phyloP scores from a whole-genome alignment of 1,140 invertebrate species.

The Procambarus clarkii region DNA sequence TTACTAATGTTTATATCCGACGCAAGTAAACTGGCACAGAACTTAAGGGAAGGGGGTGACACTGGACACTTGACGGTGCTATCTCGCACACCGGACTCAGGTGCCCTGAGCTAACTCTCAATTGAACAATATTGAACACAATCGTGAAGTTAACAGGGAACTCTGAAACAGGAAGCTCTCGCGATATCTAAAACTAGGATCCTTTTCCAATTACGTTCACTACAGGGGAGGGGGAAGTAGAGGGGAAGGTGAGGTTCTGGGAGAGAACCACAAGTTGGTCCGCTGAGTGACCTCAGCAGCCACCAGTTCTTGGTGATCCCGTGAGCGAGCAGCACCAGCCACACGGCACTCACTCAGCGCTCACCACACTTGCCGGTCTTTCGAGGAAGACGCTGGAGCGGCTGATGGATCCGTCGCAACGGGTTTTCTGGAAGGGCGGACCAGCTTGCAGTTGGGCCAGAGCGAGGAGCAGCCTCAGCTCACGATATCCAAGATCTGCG shows the following conservation, averaged over 20 bases:
- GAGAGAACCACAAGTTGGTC: slow-evolving; percentile 16
- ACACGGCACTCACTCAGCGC: slow-evolving; percentile 4
- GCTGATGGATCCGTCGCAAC: slow-evolving; percentile 15
- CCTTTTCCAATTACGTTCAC: slow-evolving; percentile 40
- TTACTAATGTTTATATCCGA: slow-evolving; percentile 15
- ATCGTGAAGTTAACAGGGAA: slow-evolving; percentile 42
- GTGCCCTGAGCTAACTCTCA: slow-evolving; percentile 18
- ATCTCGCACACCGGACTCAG: slow-evolving; percentile 22
- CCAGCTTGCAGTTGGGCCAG: slow-evolving; percentile 30
- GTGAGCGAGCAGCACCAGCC: slow-evolving; percentile 23
- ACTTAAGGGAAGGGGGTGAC: slow-evolving; percentile 20
- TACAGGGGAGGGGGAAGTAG: slow-evolving; percentile 16
- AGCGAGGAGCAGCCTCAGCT: slow-evolving; percentile 43
- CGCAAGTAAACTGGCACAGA: background rate
- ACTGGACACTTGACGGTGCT: slow-evolving; percentile 32
- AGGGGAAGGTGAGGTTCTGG: slow-evolving; percentile 24
- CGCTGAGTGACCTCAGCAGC: background rate
- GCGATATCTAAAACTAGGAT: slow-evolving; percentile 17
- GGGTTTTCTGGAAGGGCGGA: slow-evolving; percentile 12
- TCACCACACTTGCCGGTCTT: slow-evolving; percentile 20
- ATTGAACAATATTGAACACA: slow-evolving; percentile 33
- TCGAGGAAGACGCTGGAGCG: slow-evolving; percentile 13
- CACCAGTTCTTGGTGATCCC: slow-evolving; percentile 2
- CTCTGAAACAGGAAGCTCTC: slow-evolving; percentile 24
- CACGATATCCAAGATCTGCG: slow-evolving; percentile 24